These are phyloP conservation scores for Heterodera schachtii DNA, from an alignment of 1,140 invertebrate species.

Conservation along the genomic window DNA sequence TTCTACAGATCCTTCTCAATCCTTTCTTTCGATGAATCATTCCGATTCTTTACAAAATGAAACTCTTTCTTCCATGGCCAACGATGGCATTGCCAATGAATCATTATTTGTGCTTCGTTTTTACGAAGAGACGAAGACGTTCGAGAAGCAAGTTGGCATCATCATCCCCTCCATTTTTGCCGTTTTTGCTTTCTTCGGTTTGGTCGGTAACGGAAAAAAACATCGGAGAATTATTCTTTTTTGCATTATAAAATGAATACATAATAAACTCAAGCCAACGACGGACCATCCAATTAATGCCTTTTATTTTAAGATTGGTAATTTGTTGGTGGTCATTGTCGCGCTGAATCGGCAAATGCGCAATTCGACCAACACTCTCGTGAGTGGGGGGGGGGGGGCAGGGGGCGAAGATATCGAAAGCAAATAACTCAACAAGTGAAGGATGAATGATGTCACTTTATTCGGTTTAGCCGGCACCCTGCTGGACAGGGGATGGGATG, in stretches of 20 bases:
- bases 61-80: not conserved
- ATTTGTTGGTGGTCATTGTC: conserved; percentile 59
- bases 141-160: conserved; percentile 56
- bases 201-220: conserved; percentile 28
- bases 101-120: conserved; percentile 46
- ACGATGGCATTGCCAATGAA: not conserved
- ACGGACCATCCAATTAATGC: not conserved
- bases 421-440: no score
- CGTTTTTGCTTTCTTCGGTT: conserved; percentile 54
- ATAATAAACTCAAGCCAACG: no score
- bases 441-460: no score
- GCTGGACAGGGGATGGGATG: no score
- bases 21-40: no score
- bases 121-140: conserved; percentile 57
- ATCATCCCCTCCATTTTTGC: conserved; percentile 61
- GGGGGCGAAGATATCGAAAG: no score
- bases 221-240: no score
- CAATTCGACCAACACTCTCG: conserved; percentile 61
- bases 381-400: conserved; percentile 44
- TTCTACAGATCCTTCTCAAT: no score
- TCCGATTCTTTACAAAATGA: not conserved
- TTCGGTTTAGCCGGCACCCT: no score
- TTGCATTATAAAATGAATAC: no score
- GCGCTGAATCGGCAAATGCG: conserved; percentile 62
- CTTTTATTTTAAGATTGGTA: conserved; percentile 39